Conservation (phyloP, 2,113 vertebrate species). For the Canis aureus region DNA sequence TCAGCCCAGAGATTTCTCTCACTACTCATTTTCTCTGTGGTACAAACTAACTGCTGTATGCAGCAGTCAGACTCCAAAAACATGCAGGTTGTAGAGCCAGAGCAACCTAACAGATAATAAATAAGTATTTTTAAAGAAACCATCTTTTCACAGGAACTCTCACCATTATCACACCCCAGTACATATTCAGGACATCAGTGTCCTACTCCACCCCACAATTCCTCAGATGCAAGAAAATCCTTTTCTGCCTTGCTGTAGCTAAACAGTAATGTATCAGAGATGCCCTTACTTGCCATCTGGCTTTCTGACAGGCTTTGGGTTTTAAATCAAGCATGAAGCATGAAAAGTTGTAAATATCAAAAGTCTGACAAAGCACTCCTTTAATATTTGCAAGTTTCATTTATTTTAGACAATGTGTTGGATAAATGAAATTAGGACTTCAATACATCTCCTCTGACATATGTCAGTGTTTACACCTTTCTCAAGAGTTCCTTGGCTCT, state of each 20-base stretch:
- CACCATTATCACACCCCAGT: not conserved
- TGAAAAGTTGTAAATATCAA: constrained; percentile 41
- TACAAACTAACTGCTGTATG: constrained; percentile 52
- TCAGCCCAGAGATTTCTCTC: constrained; percentile 47
- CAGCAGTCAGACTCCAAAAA: not conserved
- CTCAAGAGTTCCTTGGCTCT: not conserved
- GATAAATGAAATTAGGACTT: constrained; percentile 37
- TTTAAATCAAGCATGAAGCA: constrained; percentile 46
- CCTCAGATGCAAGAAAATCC: not conserved
- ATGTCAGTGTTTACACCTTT: not conserved
- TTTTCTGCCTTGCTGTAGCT: not conserved
- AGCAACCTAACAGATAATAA: constrained; percentile 26
- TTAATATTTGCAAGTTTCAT: not conserved
- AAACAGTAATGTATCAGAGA: not conserved
- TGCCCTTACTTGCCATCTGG: constrained; percentile 46
- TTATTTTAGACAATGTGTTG: constrained; percentile 51
- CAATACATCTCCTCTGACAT: not conserved
- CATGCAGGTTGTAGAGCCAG: not conserved
- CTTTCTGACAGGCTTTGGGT: constrained; percentile 1
- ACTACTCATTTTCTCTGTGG: constrained; percentile 51
- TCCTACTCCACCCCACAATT: not conserved
- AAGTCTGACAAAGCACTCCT: constrained; percentile 55
- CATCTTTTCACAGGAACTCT: not conserved
- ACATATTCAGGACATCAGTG: not conserved
- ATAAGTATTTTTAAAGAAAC: constrained; percentile 39